Evolutionary conservation across 1,140 invertebrate species (phyloP), one percentile per base, ranked within the genome.

Genomic region (Acromyrmex heyeri): DNA sequence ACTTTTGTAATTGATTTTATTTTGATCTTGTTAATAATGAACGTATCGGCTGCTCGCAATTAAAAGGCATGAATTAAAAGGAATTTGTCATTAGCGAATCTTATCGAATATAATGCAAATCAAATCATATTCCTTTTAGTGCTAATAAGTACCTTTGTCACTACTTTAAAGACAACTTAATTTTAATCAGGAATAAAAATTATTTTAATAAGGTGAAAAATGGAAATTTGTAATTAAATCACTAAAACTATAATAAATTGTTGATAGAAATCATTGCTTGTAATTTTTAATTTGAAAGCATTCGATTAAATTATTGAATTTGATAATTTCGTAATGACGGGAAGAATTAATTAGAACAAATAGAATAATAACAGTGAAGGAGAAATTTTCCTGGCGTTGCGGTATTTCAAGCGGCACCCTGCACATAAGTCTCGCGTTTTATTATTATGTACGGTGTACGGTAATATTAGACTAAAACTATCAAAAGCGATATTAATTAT

Each of bases 391-490:
- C 3, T 7, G 12, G 8, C 16, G 27, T n/a, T 16, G 27, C 62
- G 27, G 50, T 50, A 57, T 21, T 70, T 53, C 27, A 30, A 61
- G 16, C 24, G 55, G 18, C 53, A 83, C 16, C 55, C 27, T 27
- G 57, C 69, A 73, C 10, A 50, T 48, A 73, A 38, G 21, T 82
- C 30, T 82, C 24, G 53, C 55, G n/a, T 75, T 83, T 62, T 61
- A 83, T 18, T 75, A 48, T 83, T 38, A 75, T 73, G 55, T 83
- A 75, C 53, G 12, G 48, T 59, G 59, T 53, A 82, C 34, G 69
- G 50, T 83, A 72, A 83, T 16, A 24, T 76, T 85, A 85, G 70
- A 61, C 18, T 64, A 73, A 59, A 76, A 83, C 18, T 70, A 16
- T 70, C 34, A 16, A 53, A 57, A 55, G 10, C 14, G 77, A 81